Base-by-base conservation (phyloP, 1,140 invertebrate genomes). In the Artemia franciscana region DNA sequence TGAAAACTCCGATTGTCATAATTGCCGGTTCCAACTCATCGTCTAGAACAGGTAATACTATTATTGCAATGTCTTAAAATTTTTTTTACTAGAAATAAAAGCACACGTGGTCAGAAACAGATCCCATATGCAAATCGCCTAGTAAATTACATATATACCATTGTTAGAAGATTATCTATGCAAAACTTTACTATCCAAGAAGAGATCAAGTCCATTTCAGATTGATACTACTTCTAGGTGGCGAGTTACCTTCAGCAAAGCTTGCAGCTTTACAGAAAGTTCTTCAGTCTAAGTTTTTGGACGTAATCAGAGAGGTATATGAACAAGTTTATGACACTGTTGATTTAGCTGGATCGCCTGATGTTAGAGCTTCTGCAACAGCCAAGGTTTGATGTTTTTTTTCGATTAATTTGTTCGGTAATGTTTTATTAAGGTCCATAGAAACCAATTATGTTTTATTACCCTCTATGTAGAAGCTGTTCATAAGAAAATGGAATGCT, bases 241-340 rank as follows among this genome's bases (percentile, higher is more conserved):
- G 89, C 24, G 91, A 97, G 75, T 84, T 98, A 60, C 91, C 91
- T 61, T 84, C 87, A 26, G 90, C 91, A 58, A 98, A 98, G 77
- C 76, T 99, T 64, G 84, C 87, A 67, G 90, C 91, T n/a, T 76
- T 99, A 23, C 92, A 98, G 73, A 92, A 93, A 78, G 88, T 92
- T 12, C 74, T 97, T 12, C 90, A 94, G 73, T 93, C 89, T 75
- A 91, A 97, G 71, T 98, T 98, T 71, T 80, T 96, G 25, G 90
- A 87, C 72, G 88, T 92, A 51, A 92, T 98, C 0, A 77, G 93
- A 67, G 94, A 98, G 76, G 94, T 99, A 2, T 99, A 99, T 72
- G 96, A 98, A 72, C 91, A 97, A 79, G 91, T 99, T 24, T 98
- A 98, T 72, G 91, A 98, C 74, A 98, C 94, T 21, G 92, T 97